phyloP scores from a whole-genome alignment of 1,140 invertebrate species.

The Zaprionus ghesquierei region DNA sequence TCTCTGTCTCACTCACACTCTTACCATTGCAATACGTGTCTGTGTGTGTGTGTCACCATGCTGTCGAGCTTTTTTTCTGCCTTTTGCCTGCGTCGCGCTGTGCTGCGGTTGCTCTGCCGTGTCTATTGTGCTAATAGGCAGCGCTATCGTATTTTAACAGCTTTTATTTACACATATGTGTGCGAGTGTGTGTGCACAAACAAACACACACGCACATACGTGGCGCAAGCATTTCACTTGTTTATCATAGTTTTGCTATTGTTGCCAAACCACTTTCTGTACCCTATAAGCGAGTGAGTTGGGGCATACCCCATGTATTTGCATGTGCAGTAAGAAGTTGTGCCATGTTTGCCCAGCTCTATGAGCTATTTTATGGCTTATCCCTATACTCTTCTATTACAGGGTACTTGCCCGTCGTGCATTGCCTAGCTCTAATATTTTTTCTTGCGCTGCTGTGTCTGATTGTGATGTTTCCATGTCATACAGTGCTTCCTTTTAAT shows the following conservation, averaged over 20 bases:
- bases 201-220: background rate
- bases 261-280: background rate
- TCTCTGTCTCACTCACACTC: background rate
- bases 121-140: slow-evolving; percentile 77
- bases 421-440: background rate
- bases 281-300: background rate
- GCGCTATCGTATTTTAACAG: slow-evolving; percentile 79
- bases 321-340: background rate
- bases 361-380: too few species aligned
- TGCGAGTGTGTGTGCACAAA: background rate
- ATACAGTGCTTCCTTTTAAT: slow-evolving; percentile 7
- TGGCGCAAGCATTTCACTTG: slow-evolving; percentile 44
- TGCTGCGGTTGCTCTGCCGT: slow-evolving; percentile 54
- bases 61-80: slow-evolving; percentile 40
- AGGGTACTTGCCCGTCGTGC: background rate
- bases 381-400: too few species aligned
- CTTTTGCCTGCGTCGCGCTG: slow-evolving; percentile 53
- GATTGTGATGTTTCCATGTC: slow-evolving; percentile 3
- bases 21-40: background rate
- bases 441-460: background rate
- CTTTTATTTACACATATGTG: slow-evolving; percentile 67
- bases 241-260: slow-evolving; percentile 32
- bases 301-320: too few species aligned
- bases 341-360: too few species aligned
- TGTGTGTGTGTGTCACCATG: slow-evolving; percentile 10